phyloP scores from a whole-genome alignment of 1,140 invertebrate species.

The Drosophila kanapiae region DNA sequence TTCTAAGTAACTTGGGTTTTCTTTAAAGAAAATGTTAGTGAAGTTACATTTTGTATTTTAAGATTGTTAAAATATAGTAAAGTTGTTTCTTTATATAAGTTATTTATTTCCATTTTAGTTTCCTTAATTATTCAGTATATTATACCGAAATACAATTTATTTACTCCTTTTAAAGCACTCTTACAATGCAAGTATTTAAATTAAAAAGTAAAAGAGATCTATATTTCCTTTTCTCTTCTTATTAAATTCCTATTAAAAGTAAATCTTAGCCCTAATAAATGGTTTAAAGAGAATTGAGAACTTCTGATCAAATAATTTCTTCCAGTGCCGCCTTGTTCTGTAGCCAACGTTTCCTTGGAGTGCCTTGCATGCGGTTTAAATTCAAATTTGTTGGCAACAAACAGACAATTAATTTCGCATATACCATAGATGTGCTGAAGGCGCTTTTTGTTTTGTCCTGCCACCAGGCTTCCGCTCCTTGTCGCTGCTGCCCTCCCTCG shows the following conservation, averaged over 20 bases:
- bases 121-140: not conserved
- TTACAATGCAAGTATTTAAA: not conserved
- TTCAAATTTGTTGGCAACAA: conserved; percentile 84
- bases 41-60: not conserved
- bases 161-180: not conserved
- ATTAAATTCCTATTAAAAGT: not conserved
- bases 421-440: conserved; percentile 69
- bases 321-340: conserved; percentile 6
- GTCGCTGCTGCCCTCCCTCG: not conserved
- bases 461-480: conserved; percentile 14
- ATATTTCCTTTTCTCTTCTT: not conserved
- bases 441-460: conserved; percentile 60
- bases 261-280: not conserved
- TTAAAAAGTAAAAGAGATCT: not conserved
- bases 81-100: not conserved
- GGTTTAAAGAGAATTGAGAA: not conserved
- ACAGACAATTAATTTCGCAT: conserved; percentile 83
- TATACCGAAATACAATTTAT: not conserved
- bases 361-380: conserved; percentile 75
- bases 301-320: not conserved
- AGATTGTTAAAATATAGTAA: no score
- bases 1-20: accelerated
- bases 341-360: conserved; percentile 34
- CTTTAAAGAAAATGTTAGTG: not conserved
- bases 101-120: no score